Percentiles rank a stretch among this genome's conserved stretches.
phyloP scores from a whole-genome alignment of 64 coral and sea anemone species.

The Orbicella faveolata region DNA sequence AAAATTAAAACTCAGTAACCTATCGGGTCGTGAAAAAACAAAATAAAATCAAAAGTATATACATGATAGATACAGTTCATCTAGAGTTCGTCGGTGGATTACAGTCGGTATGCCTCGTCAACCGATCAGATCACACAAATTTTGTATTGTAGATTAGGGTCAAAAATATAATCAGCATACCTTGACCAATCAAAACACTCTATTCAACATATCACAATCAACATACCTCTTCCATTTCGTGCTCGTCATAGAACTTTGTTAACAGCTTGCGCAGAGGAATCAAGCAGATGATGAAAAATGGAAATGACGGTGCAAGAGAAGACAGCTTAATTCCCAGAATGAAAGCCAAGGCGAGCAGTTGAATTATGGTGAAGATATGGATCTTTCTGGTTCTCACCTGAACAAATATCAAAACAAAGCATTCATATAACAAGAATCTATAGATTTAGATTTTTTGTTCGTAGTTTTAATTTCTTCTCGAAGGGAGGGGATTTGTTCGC shows the following conservation, averaged over 20 bases:
- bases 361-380: constrained; percentile 68
- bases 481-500: no score
- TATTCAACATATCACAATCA: background rate
- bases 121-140: no score
- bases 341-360: constrained; percentile 48
- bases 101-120: no score
- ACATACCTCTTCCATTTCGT: constrained; percentile 79
- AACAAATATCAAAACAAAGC: background rate
- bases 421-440: background rate
- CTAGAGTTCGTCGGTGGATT: no score
- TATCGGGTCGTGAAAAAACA: no score
- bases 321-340: constrained; percentile 69
- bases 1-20: no score
- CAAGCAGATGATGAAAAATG: constrained; percentile 81
- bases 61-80: no score
- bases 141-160: no score
- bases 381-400: constrained; percentile 80
- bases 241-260: constrained; percentile 48
- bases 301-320: constrained; percentile 71
- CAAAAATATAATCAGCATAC: no score
- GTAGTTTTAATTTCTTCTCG: no score
- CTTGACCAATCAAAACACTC: background rate
- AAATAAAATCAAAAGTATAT: no score
- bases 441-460: background rate
- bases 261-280: constrained; percentile 70